Percentiles rank a stretch among this genome's conserved stretches.
These are phyloP conservation scores for Artemisiospiza belli DNA, from an alignment of 2,113 vertebrate genomes.

Conservation along the genomic window DNA sequence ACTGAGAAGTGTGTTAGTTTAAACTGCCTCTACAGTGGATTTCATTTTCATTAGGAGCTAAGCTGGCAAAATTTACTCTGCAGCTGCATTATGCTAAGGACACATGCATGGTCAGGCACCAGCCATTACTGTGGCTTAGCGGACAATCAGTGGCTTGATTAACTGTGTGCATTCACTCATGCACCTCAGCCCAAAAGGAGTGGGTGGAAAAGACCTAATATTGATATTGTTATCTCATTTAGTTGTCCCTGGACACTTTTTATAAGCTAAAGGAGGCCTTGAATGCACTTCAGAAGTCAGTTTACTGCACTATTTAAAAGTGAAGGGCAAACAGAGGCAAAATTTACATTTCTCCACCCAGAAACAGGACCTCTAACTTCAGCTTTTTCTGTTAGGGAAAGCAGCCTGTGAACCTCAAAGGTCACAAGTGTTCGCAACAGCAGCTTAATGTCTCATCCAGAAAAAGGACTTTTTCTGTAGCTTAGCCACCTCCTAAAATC, in stretches of 20 bases:
- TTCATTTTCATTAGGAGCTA: constrained; percentile 44
- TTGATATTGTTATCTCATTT: constrained; percentile 44
- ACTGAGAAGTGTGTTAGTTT: neutral
- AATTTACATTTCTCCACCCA: neutral
- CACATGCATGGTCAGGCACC: constrained; percentile 31
- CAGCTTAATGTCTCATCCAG: neutral
- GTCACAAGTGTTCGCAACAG: neutral
- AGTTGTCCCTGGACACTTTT: constrained; percentile 15
- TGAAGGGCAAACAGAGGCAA: neutral
- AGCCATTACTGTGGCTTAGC: constrained; percentile 3
- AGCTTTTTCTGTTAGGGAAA: neutral
- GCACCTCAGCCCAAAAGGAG: neutral
- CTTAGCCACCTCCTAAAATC: constrained; percentile 6
- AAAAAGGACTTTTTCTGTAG: neutral
- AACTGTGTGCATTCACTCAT: constrained; percentile 44
- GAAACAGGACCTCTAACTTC: neutral
- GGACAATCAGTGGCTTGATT: constrained; percentile 50
- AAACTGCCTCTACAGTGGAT: neutral
- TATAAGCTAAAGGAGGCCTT: constrained; percentile 1
- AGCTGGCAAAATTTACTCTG: constrained; percentile 26
- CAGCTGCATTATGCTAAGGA: constrained; percentile 37
- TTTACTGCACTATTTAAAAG: neutral
- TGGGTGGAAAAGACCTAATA: constrained; percentile 13
- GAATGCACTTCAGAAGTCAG: constrained; percentile 15
- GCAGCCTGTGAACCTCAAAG: neutral